Base-by-base conservation (phyloP, 2,888 invertebrate species). In the Ormyrus nitidulus region DNA sequence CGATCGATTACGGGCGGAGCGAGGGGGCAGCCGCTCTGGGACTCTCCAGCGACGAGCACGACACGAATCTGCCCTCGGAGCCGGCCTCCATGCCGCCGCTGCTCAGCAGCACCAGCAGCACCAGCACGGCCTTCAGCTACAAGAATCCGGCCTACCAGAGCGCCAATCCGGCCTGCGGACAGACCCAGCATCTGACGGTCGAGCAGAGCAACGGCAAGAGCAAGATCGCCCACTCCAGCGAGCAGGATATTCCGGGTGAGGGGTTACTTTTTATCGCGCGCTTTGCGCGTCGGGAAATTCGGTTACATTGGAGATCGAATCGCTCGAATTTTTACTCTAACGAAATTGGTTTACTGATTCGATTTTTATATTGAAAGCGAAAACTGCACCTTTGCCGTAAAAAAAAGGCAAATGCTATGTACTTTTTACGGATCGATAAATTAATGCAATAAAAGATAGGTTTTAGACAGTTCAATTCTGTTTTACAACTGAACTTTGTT, bases 131-230 rank as follows among this genome's bases (percentile, higher is more conserved):
- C 81, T 95, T 95, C 90, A 95, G 94, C 86, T 94, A 95, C 88
- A 93, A 94, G 76, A 95, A 94, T 86, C 95, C 95, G 0, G 93
- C 94, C 56, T 95, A 96, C 88, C 95, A 95, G 87, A 95, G 95
- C 82, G 95, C 95, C 11, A 94, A 95, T 87, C 92, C 95, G 6
- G 87, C 90, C 19, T 89, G 87, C 79, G 86, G 89, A 44, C 82
- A 56, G 80, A 61, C 58, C 34, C 34, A 34, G 34, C 34, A 34
- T 34, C 4, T 34, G 34, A 34, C 34, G n/a, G 54, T 13, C 34
- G 59, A 51, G 64, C 51, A 46, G 10, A 8, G 11, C 53, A 49
- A 68, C 13, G 66, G 34, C 66, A 89, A 88, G 70, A 84, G 65
- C 81, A 87, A 88, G 75, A 54, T 46, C 51, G 85, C 87, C 8